Evolutionary conservation across 2,888 invertebrate species (phyloP), one percentile per base, ranked within the genome.

Genomic region (Synergus japonicus): DNA sequence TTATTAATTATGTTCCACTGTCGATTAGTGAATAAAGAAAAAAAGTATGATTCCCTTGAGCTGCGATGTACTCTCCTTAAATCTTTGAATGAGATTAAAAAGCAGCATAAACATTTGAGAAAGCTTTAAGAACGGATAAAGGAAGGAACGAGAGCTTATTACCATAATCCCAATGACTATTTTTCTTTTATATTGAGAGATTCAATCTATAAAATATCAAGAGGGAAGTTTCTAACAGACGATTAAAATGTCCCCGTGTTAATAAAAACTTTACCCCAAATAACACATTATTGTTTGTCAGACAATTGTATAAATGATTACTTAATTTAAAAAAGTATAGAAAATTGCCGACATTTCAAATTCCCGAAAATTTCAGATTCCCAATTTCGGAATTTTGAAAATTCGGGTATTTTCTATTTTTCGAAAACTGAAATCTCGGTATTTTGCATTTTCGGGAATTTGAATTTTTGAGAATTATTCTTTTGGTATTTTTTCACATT

Each of bases 91-190:
- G 10, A 44, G 43, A 66, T 66, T 66, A 66, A 66, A 66, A 66
- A 12, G n/a, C 66, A 66, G 66, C 18, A 66, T 66, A 18, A 66
- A 18, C 66, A 66, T 66, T 44, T 66, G 44, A 43, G 9, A 43
- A 66, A 37, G 43, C 43, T 44, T 43, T 44, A 44, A 18, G 66
- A 29, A 64, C 29, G 37, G 63, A 64, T 29, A 64, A 65, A 41
- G 8, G 18, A 66, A 66, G 7, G 43, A 66, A 43, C 43, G 10
- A 10, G n/a, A 66, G 66, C 66, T 66, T 12, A 66, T 43, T 58
- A 9, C 58, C 4, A 66, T 43, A 43, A 43, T 66, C 44, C n/a
- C 10, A n/a, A 10, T 10, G 18, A 44, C 18, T 43, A 18, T 18
- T n/a, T 66, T 18, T 43, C n/a, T 43, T 43, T 43, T 66, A 44